Evolutionary conservation across 1,140 invertebrate species (phyloP).

Genomic region (Drosophila guanche): DNA sequence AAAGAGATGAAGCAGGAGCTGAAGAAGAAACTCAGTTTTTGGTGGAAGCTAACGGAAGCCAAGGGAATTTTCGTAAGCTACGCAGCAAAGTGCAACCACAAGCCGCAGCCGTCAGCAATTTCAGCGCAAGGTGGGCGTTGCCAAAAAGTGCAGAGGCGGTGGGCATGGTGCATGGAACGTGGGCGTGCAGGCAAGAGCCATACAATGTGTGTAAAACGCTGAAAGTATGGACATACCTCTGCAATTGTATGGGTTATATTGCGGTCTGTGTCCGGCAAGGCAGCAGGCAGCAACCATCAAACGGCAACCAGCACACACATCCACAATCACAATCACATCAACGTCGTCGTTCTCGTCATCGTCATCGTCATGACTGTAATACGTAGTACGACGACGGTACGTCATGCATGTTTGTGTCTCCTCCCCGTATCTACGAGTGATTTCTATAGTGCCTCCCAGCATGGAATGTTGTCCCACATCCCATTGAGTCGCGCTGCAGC

Average conservation of each 20-base stretch:
- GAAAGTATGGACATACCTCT: background rate
- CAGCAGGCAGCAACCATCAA: slow-evolving; percentile 35
- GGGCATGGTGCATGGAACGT: slow-evolving; percentile 19
- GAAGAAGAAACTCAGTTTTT: slow-evolving; percentile 7
- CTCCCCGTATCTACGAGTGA: slow-evolving; percentile 44
- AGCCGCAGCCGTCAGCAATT: slow-evolving; percentile 71
- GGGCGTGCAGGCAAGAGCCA: slow-evolving; percentile 7
- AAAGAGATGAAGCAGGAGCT: slow-evolving; percentile 2
- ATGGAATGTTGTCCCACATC: slow-evolving; percentile 66
- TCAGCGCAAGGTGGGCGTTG: slow-evolving; percentile 58
- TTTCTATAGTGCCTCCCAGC: slow-evolving; percentile 56
- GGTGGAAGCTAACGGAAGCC: slow-evolving; percentile 62
- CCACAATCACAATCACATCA: slow-evolving; percentile 51
- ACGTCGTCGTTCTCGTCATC: slow-evolving; percentile 43
- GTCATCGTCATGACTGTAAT: slow-evolving; percentile 39
- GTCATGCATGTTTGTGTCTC: slow-evolving; percentile 6
- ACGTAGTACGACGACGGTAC: slow-evolving; percentile 8
- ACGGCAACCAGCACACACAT: slow-evolving; percentile 28
- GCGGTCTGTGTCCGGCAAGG: slow-evolving; percentile 54
- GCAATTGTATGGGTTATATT: slow-evolving; percentile 25
- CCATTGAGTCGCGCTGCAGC: slow-evolving; percentile 8
- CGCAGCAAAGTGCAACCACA: slow-evolving; percentile 63
- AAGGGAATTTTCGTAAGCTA: slow-evolving; percentile 72
- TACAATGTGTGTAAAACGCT: slow-evolving; percentile 25
- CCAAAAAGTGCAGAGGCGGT: background rate